These are phyloP conservation scores for Novumbra hubbsi DNA, from an alignment of 2,797 vertebrate species.

Conservation along the genomic window DNA sequence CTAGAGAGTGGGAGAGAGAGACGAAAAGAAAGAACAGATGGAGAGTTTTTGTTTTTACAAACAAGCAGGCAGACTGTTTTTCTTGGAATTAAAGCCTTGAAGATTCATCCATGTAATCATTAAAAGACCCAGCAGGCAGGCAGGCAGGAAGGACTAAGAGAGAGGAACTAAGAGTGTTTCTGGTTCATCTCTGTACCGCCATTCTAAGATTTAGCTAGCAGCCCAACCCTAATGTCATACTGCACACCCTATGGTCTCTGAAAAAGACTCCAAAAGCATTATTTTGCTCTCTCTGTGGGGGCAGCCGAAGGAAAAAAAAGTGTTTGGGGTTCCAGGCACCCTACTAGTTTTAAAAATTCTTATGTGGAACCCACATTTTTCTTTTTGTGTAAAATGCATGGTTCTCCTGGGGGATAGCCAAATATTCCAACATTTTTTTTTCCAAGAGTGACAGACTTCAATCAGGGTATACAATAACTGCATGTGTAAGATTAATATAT, in stretches of 20 bases:
- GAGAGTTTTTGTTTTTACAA: constrained; percentile 1
- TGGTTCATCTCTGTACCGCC: constrained; percentile 42
- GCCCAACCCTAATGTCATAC: not conserved
- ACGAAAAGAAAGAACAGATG: constrained; percentile 39
- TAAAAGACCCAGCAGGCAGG: constrained; percentile 47
- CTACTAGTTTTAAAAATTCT: too few relatives aligned
- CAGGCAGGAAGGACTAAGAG: constrained; percentile 6
- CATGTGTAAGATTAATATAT: not conserved
- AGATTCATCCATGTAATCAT: constrained; percentile 61
- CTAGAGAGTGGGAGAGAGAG: not conserved
- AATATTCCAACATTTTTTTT: too few relatives aligned
- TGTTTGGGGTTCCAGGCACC: too few relatives aligned
- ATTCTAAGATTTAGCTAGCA: constrained; percentile 14
- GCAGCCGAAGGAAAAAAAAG: too few relatives aligned
- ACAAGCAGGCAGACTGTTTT: constrained; percentile 38
- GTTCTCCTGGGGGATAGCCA: too few relatives aligned
- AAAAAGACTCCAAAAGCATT: too few relatives aligned
- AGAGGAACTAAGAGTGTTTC: constrained; percentile 32
- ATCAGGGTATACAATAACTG: too few relatives aligned
- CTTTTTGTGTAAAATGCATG: too few relatives aligned
- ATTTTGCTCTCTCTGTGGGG: too few relatives aligned
- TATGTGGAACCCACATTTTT: too few relatives aligned
- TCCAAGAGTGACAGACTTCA: too few relatives aligned
- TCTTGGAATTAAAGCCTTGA: constrained; percentile 54
- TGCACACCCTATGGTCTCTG: not conserved